A percentile compares a stretch with the other conserved stretches of the same genome.
phyloP scores from a whole-genome alignment of 2,888 invertebrate genomes.

The Nephrocerus scutellatus region DNA sequence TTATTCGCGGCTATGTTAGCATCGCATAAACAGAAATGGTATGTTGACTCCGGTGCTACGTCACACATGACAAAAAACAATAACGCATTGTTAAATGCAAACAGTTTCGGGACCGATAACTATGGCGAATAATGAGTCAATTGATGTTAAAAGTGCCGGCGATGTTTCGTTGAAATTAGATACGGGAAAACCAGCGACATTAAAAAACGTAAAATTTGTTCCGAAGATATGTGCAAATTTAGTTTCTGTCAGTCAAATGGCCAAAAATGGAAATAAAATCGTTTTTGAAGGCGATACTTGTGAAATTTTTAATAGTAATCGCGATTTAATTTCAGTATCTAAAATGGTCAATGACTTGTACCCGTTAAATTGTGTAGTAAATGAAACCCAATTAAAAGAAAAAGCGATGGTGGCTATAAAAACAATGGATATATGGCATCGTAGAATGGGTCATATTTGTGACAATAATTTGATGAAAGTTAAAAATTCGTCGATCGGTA shows the following conservation, averaged over 20 bases:
- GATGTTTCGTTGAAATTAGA: too few species aligned
- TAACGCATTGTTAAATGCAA: constrained; percentile 4
- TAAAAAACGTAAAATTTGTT: too few species aligned
- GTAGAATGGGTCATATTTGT: constrained; percentile 26
- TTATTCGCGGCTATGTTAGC: constrained; percentile 14
- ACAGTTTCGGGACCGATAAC: constrained; percentile 5
- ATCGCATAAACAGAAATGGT: constrained; percentile 16
- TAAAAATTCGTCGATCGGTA: constrained; percentile 6
- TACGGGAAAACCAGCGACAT: too few species aligned
- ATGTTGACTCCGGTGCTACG: constrained; percentile 15
- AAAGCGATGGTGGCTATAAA: constrained; percentile 8
- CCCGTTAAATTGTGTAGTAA: too few species aligned
- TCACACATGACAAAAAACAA: constrained; percentile 14
- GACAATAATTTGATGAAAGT: constrained; percentile 13
- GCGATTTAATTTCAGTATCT: too few species aligned
- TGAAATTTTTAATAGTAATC: too few species aligned
- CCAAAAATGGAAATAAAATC: constrained; percentile 19
- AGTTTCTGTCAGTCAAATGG: constrained; percentile 19
- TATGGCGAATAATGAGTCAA: constrained; percentile 14
- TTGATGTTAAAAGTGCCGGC: constrained; percentile 12
- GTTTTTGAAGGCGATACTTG: too few species aligned
- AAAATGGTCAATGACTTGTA: too few species aligned
- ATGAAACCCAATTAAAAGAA: too few species aligned
- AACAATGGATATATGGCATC: constrained; percentile 22
- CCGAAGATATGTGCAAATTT: too few species aligned